Conservation (phyloP, 2,797 vertebrate genomes). For the Sus cebifrons region DNA sequence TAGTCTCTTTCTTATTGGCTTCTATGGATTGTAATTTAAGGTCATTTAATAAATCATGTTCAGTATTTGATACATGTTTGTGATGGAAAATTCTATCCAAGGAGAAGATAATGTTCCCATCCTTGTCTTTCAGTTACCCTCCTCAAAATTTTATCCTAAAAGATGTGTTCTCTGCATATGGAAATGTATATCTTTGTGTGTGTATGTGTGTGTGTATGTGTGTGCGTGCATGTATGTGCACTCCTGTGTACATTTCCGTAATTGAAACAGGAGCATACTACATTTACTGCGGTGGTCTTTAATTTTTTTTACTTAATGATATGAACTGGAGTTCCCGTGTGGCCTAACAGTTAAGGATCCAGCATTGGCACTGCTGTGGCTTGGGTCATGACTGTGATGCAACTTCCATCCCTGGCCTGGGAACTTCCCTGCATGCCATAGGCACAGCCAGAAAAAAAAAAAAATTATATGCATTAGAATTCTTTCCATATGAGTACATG, state of each 20-base stretch:
- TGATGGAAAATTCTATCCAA: slow-evolving; percentile 16
- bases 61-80: neutral
- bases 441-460: no score
- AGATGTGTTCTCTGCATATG: neutral
- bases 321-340: neutral
- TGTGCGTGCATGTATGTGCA: no score
- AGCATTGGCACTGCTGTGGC: no score
- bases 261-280: neutral
- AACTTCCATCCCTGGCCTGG: no score
- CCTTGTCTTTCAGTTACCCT: neutral
- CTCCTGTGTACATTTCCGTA: neutral
- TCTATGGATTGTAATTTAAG: neutral
- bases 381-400: no score
- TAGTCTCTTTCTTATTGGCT: neutral
- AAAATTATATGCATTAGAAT: neutral
- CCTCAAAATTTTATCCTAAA: slow-evolving; percentile 2
- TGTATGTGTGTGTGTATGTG: neutral
- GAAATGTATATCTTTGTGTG: neutral
- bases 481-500: neutral
- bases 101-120: neutral
- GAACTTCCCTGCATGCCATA: no score
- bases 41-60: neutral
- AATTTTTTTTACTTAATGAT: neutral
- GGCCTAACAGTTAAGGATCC: no score
- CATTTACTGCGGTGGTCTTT: neutral